Base-by-base conservation (phyloP, 2,888 invertebrate species). In the Sarcophaga rosellei region DNA sequence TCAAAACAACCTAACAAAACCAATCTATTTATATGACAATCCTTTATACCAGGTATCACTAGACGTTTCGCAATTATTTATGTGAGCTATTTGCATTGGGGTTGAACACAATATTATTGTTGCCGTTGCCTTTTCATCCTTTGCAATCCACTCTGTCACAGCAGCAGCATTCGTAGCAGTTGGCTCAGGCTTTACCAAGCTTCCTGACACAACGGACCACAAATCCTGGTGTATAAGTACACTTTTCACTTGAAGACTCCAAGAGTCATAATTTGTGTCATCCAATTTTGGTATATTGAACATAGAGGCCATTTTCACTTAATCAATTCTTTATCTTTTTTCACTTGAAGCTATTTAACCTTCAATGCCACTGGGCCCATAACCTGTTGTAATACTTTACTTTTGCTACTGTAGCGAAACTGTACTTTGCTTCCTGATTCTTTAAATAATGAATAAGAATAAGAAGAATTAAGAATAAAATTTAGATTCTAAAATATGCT, bases 1-100 rank as follows among this genome's bases (percentile, higher is more conserved):
- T n/a, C n/a, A n/a, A n/a, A n/a, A n/a, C n/a, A n/a, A n/a, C n/a
- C n/a, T n/a, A n/a, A n/a, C n/a, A n/a, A n/a, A n/a, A n/a, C n/a
- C n/a, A n/a, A n/a, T n/a, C n/a, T n/a, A n/a, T n/a, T n/a, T n/a
- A n/a, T n/a, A n/a, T n/a, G n/a, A n/a, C n/a, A n/a, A n/a, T n/a
- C n/a, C n/a, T n/a, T n/a, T n/a, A n/a, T n/a, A n/a, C n/a, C n/a
- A 85, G 11, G 81, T 65, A 25, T 84, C 87, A 17, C 12, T 75
- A 0, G 82, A 76, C 25, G 82, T 73, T 23, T 68, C 47, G 53
- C 80, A 83, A 76, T 68, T 65, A 5, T 80, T 82, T 11, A 83
- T 68, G 23, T 79, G 72, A 1, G 73, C 66, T 23, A 82, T 82
- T 61, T 82, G 82, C 75, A 82, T 69, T 17, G 81, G 45, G 0